Conservation (phyloP, 2,797 vertebrate species). For the Catharus ustulatus region DNA sequence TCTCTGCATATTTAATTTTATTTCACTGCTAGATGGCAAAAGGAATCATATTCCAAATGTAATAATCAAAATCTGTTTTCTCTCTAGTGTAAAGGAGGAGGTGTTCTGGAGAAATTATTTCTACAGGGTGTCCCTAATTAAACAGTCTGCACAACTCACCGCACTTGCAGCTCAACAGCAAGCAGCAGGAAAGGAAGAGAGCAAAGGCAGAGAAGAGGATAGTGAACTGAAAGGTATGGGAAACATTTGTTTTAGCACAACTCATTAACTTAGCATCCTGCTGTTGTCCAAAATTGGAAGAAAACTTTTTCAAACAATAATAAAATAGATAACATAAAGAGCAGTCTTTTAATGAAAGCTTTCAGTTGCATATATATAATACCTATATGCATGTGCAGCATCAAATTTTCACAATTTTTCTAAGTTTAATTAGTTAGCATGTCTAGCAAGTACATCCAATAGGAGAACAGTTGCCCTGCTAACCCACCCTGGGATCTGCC, state of each 20-base stretch:
- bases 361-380: neutral
- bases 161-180: conserved; percentile 89
- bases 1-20: neutral
- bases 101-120: conserved; percentile 96
- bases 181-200: conserved; percentile 77
- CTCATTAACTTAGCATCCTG: neutral
- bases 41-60: neutral
- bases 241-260: neutral
- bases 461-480: neutral
- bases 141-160: conserved; percentile 91
- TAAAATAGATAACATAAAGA: neutral
- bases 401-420: neutral
- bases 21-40: neutral
- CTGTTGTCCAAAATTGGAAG: neutral
- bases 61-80: conserved; percentile 7
- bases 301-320: neutral
- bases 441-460: neutral
- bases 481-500: neutral
- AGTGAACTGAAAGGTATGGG: conserved; percentile 81
- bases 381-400: neutral
- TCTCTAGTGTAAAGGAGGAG: conserved; percentile 89
- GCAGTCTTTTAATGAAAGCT: neutral
- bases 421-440: neutral
- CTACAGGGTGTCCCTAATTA: conserved; percentile 92
- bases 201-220: conserved; percentile 58